Evolutionary conservation across 2,797 vertebrate species (phyloP).

Genomic region (Sebastes trivittatus): DNA sequence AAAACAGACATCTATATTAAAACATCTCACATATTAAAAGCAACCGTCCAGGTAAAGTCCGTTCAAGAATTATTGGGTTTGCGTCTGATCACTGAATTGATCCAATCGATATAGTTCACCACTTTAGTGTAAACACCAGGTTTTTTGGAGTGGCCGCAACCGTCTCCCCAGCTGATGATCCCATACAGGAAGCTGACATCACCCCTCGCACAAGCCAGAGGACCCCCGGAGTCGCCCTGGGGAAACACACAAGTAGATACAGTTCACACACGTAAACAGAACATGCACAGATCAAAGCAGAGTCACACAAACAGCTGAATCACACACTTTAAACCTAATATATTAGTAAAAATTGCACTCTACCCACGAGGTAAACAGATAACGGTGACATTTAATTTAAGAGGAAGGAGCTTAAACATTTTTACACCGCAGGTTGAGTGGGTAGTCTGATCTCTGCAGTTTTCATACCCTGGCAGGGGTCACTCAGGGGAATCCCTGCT

Average conservation of each 20-base stretch:
- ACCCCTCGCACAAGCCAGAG: slow-evolving; percentile 86
- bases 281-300: slow-evolving; percentile 34
- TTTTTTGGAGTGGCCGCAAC: slow-evolving; percentile 86
- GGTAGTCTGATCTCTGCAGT: not conserved
- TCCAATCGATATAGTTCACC: slow-evolving; percentile 90
- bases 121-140: slow-evolving; percentile 94
- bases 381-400: slow-evolving; percentile 32
- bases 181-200: slow-evolving; percentile 91
- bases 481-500: slow-evolving; percentile 24
- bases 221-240: slow-evolving; percentile 97
- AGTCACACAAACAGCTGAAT: slow-evolving; percentile 43
- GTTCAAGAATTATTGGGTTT: slow-evolving; percentile 55
- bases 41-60: not conserved
- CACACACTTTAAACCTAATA: slow-evolving; percentile 34
- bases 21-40: slow-evolving; percentile 9
- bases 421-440: slow-evolving; percentile 9
- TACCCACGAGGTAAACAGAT: slow-evolving; percentile 29
- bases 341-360: slow-evolving; percentile 3
- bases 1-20: slow-evolving; percentile 19
- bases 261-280: slow-evolving; percentile 30
- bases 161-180: slow-evolving; percentile 95
- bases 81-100: slow-evolving; percentile 82
- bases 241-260: slow-evolving; percentile 14
- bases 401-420: slow-evolving; percentile 27
- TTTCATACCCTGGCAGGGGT: not conserved